Percentiles rank a stretch among this genome's conserved stretches.
phyloP scores from a whole-genome alignment of 2,797 vertebrate species.

The Acrossocheilus fasciatus region DNA sequence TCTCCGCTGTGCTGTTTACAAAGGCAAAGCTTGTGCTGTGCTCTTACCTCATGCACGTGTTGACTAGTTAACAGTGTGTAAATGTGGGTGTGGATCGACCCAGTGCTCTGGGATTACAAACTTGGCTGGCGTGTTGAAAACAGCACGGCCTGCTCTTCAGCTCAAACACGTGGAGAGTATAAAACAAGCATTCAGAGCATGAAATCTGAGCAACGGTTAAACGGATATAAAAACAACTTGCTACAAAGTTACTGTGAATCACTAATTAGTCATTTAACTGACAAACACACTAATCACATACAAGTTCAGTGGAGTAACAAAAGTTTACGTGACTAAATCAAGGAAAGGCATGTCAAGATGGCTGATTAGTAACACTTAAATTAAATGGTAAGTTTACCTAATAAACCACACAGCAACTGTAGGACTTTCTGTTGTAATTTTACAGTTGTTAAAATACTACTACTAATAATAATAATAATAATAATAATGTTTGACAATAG shows the following conservation, averaged over 20 bases:
- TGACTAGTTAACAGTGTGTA: slow-evolving; percentile 13
- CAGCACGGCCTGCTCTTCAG: background rate
- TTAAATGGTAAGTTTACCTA: background rate
- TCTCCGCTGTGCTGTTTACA: background rate
- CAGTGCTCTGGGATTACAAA: slow-evolving; percentile 13
- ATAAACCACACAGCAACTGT: background rate
- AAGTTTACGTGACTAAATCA: background rate
- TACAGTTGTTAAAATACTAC: background rate
- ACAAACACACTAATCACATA: background rate
- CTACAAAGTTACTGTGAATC: slow-evolving; percentile 3
- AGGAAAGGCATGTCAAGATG: no score
- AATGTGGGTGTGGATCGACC: slow-evolving; percentile 1
- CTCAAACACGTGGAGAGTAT: background rate
- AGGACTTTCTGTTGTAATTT: no score
- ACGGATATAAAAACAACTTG: background rate
- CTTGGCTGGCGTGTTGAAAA: slow-evolving; percentile 5
- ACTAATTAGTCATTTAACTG: background rate
- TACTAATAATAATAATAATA: background rate
- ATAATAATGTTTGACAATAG: background rate
- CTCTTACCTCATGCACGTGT: slow-evolving; percentile 5
- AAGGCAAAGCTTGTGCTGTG: background rate
- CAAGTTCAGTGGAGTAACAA: background rate
- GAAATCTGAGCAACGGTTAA: background rate
- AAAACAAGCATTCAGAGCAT: background rate
- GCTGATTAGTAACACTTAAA: background rate